These are phyloP conservation scores for Poeciliopsis retropinna DNA, from an alignment of 2,113 vertebrate genomes.

Conservation along the genomic window DNA sequence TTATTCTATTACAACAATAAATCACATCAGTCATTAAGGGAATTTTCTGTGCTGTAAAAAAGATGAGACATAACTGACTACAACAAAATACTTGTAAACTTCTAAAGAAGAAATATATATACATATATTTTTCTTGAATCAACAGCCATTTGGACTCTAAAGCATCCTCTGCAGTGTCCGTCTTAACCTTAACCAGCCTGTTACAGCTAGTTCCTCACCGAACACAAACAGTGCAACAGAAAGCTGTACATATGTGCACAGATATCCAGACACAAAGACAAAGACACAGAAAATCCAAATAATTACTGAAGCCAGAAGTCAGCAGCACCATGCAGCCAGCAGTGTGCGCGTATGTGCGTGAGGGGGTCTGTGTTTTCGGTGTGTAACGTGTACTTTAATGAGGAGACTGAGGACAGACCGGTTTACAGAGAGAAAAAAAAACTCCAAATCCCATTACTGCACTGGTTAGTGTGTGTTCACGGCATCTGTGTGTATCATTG, in stretches of 20 bases:
- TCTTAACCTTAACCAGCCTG: constrained; percentile 35
- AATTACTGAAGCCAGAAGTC: constrained; percentile 63
- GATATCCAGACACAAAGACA: constrained; percentile 14
- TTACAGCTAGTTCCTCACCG: constrained; percentile 24
- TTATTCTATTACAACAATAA: background rate
- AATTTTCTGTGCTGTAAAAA: background rate
- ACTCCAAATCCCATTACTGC: constrained; percentile 74
- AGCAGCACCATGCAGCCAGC: constrained; percentile 39
- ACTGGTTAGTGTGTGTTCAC: constrained; percentile 61
- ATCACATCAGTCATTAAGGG: background rate
- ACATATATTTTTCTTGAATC: constrained; percentile 9
- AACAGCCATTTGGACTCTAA: background rate
- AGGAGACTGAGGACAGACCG: constrained; percentile 67
- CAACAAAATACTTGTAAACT: background rate
- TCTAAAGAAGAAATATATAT: background rate
- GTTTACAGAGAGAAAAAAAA: constrained; percentile 61
- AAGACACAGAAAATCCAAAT: constrained; percentile 55
- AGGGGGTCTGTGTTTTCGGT: constrained; percentile 27
- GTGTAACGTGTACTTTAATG: constrained; percentile 57
- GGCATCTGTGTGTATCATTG: constrained; percentile 15
- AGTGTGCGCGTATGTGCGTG: constrained; percentile 16
- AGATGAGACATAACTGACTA: background rate
- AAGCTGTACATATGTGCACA: constrained; percentile 4
- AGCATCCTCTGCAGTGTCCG: constrained; percentile 19
- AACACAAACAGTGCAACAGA: constrained; percentile 2